Conservation (phyloP, 2,888 invertebrate genomes). For the Drosophila nr. medialis region DNA sequence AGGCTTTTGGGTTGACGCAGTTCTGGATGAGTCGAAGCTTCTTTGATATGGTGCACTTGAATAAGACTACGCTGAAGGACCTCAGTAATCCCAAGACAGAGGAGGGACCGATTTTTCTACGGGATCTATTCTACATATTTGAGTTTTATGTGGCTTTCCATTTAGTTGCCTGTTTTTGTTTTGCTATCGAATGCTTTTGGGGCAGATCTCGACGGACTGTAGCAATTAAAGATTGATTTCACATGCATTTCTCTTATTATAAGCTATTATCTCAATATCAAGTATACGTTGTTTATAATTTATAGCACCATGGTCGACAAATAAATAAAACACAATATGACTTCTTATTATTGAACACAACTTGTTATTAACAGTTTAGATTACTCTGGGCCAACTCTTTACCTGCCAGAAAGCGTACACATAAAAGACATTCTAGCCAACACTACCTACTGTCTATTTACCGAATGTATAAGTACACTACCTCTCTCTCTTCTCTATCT, state of each 20-base stretch:
- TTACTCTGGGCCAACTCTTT: too few species aligned
- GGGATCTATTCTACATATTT: conserved; percentile 47
- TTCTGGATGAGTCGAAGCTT: conserved; percentile 43
- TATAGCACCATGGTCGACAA: background rate
- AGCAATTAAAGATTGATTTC: too few species aligned
- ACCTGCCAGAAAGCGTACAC: too few species aligned
- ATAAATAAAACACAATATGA: background rate
- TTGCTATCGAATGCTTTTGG: conserved; percentile 38
- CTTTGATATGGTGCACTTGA: conserved; percentile 47
- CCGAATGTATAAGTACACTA: too few species aligned
- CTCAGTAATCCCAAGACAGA: conserved; percentile 4
- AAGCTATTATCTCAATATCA: background rate
- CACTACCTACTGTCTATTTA: too few species aligned
- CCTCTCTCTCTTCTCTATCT: too few species aligned
- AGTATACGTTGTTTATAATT: background rate
- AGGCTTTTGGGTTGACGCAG: conserved; percentile 40
- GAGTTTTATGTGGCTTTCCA: conserved; percentile 17
- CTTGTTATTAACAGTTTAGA: too few species aligned
- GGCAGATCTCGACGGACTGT: background rate
- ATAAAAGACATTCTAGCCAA: too few species aligned
- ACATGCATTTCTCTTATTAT: background rate
- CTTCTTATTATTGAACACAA: too few species aligned
- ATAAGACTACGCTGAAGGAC: conserved; percentile 25
- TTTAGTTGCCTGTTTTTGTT: conserved; percentile 24
- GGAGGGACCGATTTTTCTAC: conserved; percentile 1